Evolutionary conservation across 2,113 vertebrate species (phyloP), one percentile per base, ranked within the genome.

Genomic region (Pimephales promelas): DNA sequence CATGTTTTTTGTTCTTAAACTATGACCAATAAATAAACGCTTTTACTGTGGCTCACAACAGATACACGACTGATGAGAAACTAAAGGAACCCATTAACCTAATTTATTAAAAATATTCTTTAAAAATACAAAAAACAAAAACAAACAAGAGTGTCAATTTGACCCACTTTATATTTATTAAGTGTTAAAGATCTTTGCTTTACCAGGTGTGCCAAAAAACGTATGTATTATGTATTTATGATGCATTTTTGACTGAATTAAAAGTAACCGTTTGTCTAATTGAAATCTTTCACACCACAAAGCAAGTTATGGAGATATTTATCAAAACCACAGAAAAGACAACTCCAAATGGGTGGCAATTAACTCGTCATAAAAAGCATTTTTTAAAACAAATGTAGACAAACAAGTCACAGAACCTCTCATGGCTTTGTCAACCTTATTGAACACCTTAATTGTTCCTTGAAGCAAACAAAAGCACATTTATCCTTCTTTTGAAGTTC

Each of bases 351-450:
- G 91, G 90, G 86, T 86, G 91, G 88, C 88, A 80, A 85, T 92
- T 93, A 93, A 93, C 93, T 18, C 5, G 5, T 28, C 6, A 62
- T 28, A 28, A 64, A 6, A 40, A 40, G 40, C 28, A 90, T 90
- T 93, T 94, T 93, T 81, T 85, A 90, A 92, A 91, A 92, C 89
- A 91, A 93, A 92, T 90, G 92, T 90, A 87, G 88, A 86, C 79
- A 79, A 43, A 43, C 6, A 64, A 66, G 28, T 20, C 31, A 68
- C 31, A 68, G 9, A 68, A 59, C 18, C 16, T 68, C 18, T 68
- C 64, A 22, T 11, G 18, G 22, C 68, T 72, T 72, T 45, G 22
- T n/a, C 40, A 71, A 24, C n/a, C 68, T 72, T 72, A 56, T 56
- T 10, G 10, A 57, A 79, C 16, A 52, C n/a, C 56, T 56, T 20